Base-by-base conservation (phyloP, 2,888 invertebrate genomes). In the Drosophila paramelanica region DNA sequence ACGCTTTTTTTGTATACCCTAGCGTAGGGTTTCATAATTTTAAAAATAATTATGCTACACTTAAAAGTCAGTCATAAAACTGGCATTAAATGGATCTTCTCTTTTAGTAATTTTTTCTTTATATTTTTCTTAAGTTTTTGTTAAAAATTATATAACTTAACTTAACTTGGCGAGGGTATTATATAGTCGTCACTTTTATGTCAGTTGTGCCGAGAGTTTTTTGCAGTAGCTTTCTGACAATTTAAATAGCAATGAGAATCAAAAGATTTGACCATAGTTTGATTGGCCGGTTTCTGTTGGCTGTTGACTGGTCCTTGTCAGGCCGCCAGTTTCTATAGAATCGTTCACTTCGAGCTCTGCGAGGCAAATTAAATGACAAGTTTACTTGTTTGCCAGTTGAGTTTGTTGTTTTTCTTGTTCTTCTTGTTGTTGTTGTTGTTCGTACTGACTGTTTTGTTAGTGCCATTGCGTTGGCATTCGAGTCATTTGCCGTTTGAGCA, bases 351-450 rank as follows among this genome's bases (percentile, higher is more conserved):
- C 84, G 79, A 87, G 70, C 55, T 57, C 47, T 58, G 47, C 11
- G 53, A 64, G 72, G 72, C 76, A 81, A 85, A 81, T 88, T 69
- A 79, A 84, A 88, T 81, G 86, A 79, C 88, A 83, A 88, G 74
- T 85, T 85, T 72, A 64, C 61, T 57, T 72, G 66, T 73, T 70
- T 67, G 70, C 38, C 47, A 47, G 58, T 59, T 62, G 49, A 52
- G 50, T 31, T 57, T 60, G 39, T 42, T 57, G 33, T 33, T 42
- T 31, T 41, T 31, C 23, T 39, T 58, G 10, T 45, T 66, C 20
- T 56, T 31, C 23, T 39, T 58, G 10, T 45, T 66, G 23, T 56
- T 47, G 49, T 45, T 47, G 58, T 49, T 45, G 55, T 58, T 36
- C 42, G 13, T 52, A 39, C 55, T 51, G 53, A 31, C 13, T 4